Evolutionary conservation across 2,888 invertebrate genomes (phyloP).

Genomic region (Eupithecia insigniata): DNA sequence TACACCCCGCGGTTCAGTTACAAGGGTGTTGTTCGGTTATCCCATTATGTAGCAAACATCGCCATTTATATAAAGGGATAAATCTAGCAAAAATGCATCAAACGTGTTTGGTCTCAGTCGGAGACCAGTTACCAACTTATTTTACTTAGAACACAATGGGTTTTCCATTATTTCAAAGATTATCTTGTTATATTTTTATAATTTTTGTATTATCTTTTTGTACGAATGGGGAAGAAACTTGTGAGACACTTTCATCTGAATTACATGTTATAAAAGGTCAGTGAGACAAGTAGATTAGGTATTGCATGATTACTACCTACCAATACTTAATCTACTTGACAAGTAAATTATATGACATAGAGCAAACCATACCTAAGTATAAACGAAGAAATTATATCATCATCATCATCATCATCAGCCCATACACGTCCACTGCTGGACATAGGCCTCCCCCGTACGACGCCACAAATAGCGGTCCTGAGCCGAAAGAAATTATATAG

Average conservation of each 20-base stretch:
- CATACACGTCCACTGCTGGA: too few relatives aligned
- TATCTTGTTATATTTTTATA: conserved; percentile 42
- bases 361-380: too few relatives aligned
- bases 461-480: too few relatives aligned
- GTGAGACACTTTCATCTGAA: conserved; percentile 93
- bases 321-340: too few relatives aligned
- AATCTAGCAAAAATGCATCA: conserved; percentile 23
- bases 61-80: conserved; percentile 33
- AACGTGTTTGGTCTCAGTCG: conserved; percentile 17
- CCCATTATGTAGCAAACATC: conserved; percentile 2
- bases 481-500: too few relatives aligned
- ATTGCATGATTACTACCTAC: too few relatives aligned
- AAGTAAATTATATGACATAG: neutral
- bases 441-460: too few relatives aligned
- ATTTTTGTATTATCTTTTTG: conserved; percentile 48
- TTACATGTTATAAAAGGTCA: conserved; percentile 93
- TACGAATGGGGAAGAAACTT: conserved; percentile 86
- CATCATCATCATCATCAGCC: too few relatives aligned
- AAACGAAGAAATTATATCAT: too few relatives aligned
- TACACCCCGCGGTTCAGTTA: conserved; percentile 50
- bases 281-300: neutral
- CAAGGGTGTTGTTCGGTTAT: conserved; percentile 22
- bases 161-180: conserved; percentile 40
- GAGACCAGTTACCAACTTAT: neutral
- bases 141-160: conserved; percentile 36